phyloP scores from a whole-genome alignment of 2,113 vertebrate species.

The Serilophus lunatus region DNA sequence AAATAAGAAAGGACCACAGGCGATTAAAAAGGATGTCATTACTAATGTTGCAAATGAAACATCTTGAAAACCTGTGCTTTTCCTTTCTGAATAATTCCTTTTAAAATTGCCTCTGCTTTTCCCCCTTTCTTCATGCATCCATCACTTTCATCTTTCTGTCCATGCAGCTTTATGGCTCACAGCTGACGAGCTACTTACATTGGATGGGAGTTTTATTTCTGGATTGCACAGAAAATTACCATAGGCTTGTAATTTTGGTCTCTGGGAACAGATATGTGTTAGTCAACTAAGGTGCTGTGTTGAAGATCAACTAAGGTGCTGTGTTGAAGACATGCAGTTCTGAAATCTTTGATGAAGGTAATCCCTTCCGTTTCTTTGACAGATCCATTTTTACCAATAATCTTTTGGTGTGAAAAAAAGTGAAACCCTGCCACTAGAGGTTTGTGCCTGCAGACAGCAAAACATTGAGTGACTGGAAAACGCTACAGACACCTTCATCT shows the following conservation, averaged over 20 bases:
- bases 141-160: not conserved
- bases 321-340: not conserved
- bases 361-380: not conserved
- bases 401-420: not conserved
- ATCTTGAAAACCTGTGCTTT: constrained; percentile 15
- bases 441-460: not conserved
- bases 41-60: not conserved
- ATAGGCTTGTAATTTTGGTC: not conserved
- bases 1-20: not conserved
- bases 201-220: not conserved
- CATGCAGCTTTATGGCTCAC: not conserved
- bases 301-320: constrained; percentile 23
- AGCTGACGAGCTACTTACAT: not conserved
- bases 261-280: constrained; percentile 31
- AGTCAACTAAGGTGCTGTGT: not conserved
- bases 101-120: not conserved
- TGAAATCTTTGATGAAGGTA: not conserved
- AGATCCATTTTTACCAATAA: constrained; percentile 1
- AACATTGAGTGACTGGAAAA: not conserved
- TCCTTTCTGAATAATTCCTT: not conserved
- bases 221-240: not conserved
- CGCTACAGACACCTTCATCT: not conserved
- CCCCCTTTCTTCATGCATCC: not conserved
- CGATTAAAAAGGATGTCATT: not conserved
- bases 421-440: not conserved